Percentiles rank a stretch among this genome's conserved stretches.
These are phyloP conservation scores for Drosophila triauraria DNA, from an alignment of 1,140 invertebrate genomes.

Conservation along the genomic window DNA sequence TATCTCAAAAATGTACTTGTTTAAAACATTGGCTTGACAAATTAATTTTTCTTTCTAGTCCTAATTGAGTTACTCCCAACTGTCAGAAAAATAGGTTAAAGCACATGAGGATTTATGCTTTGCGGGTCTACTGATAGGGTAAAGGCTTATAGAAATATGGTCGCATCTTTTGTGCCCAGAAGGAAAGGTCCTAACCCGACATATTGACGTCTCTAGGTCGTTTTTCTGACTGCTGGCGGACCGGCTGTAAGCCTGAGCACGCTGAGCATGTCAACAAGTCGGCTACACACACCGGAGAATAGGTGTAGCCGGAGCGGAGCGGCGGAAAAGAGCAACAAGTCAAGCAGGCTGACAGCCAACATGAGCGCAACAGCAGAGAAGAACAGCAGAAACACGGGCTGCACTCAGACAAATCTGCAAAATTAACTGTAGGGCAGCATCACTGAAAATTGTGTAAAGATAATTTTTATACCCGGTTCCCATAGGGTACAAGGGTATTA, in stretches of 20 bases:
- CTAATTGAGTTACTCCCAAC: too few species aligned
- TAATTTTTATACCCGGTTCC: too few species aligned
- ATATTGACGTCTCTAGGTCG: conserved; percentile 63
- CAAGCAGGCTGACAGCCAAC: conserved; percentile 76
- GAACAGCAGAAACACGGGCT: conserved; percentile 54
- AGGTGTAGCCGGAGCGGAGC: conserved; percentile 21
- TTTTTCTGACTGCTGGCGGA: conserved; percentile 28
- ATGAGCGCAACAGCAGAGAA: conserved; percentile 75
- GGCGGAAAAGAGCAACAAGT: conserved; percentile 56
- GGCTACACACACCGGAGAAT: conserved; percentile 37
- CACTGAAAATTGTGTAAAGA: neutral
- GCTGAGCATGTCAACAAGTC: conserved; percentile 83
- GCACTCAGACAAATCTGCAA: conserved; percentile 23
- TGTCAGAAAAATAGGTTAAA: too few species aligned
- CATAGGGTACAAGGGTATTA: too few species aligned
- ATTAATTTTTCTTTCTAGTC: too few species aligned
- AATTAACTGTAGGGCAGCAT: neutral
- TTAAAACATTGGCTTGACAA: too few species aligned
- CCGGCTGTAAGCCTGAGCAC: conserved; percentile 69
- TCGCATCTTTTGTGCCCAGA: conserved; percentile 10
- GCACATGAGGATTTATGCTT: too few species aligned
- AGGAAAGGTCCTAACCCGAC: conserved; percentile 38
- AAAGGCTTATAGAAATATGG: conserved; percentile 27
- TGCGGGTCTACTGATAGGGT: neutral
- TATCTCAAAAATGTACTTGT: too few species aligned